phyloP scores from a whole-genome alignment of 1,140 invertebrate genomes.

The Venustaconcha ellipsiformis region DNA sequence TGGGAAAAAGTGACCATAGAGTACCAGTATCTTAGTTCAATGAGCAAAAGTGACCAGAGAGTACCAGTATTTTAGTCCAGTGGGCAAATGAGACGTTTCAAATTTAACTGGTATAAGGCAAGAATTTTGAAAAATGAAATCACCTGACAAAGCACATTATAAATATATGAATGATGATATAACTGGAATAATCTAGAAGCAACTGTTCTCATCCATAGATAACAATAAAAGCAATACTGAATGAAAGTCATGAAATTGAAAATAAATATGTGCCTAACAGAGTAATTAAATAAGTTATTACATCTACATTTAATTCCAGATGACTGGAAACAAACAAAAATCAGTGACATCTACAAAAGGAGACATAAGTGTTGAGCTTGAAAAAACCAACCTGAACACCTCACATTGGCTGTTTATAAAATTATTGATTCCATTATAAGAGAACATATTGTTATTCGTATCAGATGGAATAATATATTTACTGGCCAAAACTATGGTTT shows the following conservation, averaged over 20 bases:
- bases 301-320: not conserved
- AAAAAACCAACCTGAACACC: constrained; percentile 3
- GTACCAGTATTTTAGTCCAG: too few species aligned
- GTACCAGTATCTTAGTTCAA: too few species aligned
- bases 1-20: too few species aligned
- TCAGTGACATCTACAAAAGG: constrained; percentile 12
- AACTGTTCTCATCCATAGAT: not conserved
- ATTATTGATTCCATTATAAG: constrained; percentile 3
- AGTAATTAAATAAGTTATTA: constrained; percentile 3
- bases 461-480: too few species aligned
- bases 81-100: not conserved
- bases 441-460: constrained; percentile 1
- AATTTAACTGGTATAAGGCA: constrained; percentile 1
- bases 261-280: not conserved
- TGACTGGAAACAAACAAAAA: constrained; percentile 5
- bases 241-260: not conserved
- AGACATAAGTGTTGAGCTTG: constrained; percentile 4
- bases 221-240: not conserved
- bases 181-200: not conserved
- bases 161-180: not conserved
- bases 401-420: constrained; percentile 14
- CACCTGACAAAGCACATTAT: constrained; percentile 8
- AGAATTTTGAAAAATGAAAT: not conserved
- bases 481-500: too few species aligned
- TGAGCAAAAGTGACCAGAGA: too few species aligned